These are phyloP conservation scores for Acronicta alni DNA, from an alignment of 2,888 invertebrate genomes.

Conservation along the genomic window DNA sequence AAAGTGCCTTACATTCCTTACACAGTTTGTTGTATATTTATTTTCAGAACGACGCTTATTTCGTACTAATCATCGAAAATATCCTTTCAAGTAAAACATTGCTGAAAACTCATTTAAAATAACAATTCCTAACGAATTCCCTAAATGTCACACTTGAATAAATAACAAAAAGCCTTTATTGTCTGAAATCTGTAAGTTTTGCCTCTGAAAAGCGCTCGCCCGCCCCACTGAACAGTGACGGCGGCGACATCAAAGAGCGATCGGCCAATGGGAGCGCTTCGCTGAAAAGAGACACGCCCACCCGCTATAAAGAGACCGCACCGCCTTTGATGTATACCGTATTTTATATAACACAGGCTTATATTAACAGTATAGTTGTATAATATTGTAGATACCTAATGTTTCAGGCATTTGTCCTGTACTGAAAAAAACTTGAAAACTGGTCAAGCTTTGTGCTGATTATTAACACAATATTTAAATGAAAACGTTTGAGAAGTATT, in stretches of 20 bases:
- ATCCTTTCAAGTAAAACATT: neutral
- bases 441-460: neutral
- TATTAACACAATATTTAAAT: neutral
- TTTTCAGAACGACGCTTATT: neutral
- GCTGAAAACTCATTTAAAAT: constrained; percentile 14
- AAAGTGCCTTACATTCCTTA: too few species aligned
- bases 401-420: constrained; percentile 8
- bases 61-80: constrained; percentile 3
- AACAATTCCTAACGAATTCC: constrained; percentile 25
- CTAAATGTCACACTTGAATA: constrained; percentile 58
- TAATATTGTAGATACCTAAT: constrained; percentile 34
- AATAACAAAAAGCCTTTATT: constrained; percentile 60
- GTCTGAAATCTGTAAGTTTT: constrained; percentile 59
- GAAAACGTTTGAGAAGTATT: too few species aligned
- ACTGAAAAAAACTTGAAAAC: constrained; percentile 8
- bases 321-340: constrained; percentile 69
- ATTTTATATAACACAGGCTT: constrained; percentile 50
- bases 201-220: constrained; percentile 79
- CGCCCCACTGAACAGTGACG: constrained; percentile 79
- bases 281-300: constrained; percentile 87
- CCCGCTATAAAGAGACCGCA: constrained; percentile 82
- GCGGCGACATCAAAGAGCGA: constrained; percentile 68
- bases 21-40: neutral
- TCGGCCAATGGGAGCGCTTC: constrained; percentile 74
- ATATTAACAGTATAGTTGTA: constrained; percentile 31